Conservation (phyloP, 2,113 vertebrate genomes). For the Glaucidium brasilianum region DNA sequence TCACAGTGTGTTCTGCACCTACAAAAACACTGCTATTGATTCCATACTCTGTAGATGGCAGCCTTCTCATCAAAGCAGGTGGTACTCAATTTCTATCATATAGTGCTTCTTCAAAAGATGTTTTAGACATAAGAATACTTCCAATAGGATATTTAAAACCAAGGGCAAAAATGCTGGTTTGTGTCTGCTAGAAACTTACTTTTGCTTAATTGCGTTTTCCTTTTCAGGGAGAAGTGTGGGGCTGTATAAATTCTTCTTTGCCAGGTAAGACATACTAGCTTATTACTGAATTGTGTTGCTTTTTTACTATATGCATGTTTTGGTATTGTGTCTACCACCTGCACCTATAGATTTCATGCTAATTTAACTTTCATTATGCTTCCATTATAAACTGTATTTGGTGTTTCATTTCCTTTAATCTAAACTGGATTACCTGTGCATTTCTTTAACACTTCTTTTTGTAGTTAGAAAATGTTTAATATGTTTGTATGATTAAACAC, state of each 20-base stretch:
- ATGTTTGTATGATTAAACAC: background rate
- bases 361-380: background rate
- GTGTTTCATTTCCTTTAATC: background rate
- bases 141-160: background rate
- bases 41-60: background rate
- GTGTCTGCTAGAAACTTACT: background rate
- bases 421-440: background rate
- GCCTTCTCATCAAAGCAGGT: background rate
- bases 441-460: background rate
- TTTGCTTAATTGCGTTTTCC: slow-evolving; percentile 35
- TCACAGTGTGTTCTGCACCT: background rate
- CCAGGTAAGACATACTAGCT: slow-evolving; percentile 83
- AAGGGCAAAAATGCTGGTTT: background rate
- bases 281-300: background rate
- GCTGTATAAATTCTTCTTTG: slow-evolving; percentile 95
- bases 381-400: background rate
- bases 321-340: background rate
- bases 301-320: background rate
- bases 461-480: background rate
- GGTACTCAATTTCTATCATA: background rate
- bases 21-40: background rate
- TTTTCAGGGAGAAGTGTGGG: slow-evolving; percentile 92
- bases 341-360: background rate
- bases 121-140: background rate
- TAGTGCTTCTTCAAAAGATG: background rate